Conservation (phyloP, 64 coral and sea anemone genomes). For the Exaiptasia diaphana region DNA sequence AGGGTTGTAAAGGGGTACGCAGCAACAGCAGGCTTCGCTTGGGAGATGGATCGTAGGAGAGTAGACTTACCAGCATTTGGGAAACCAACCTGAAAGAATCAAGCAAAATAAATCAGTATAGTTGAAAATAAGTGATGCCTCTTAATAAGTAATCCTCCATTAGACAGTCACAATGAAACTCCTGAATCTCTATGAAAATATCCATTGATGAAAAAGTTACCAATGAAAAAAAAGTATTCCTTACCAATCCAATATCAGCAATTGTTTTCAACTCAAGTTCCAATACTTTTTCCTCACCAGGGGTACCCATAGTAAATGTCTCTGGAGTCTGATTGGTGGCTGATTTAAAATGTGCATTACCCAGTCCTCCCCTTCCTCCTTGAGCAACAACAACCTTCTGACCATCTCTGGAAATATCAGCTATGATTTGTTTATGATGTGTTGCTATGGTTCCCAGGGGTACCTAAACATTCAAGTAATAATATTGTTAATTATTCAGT, state of each 20-base stretch:
- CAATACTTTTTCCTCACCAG: conserved; percentile 83
- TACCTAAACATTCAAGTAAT: conserved; percentile 62
- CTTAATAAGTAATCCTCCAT: too few relatives aligned
- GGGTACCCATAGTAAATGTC: conserved; percentile 47
- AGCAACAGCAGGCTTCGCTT: conserved; percentile 81
- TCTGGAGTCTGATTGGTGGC: conserved; percentile 65
- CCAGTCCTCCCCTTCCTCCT: conserved; percentile 78
- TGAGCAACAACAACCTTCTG: conserved; percentile 55
- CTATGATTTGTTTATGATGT: conserved; percentile 31
- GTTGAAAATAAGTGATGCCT: too few relatives aligned
- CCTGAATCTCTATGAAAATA: too few relatives aligned
- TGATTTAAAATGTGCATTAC: conserved; percentile 91
- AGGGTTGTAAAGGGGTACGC: conserved; percentile 96
- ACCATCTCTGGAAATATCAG: conserved; percentile 65
- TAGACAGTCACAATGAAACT: too few relatives aligned
- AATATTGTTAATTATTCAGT: neutral
- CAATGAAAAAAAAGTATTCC: too few relatives aligned
- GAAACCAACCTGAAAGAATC: conserved; percentile 75
- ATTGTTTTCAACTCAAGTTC: conserved; percentile 95
- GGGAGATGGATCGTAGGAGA: conserved; percentile 81
- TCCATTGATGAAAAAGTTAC: too few relatives aligned
- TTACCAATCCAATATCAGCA: conserved; percentile 95
- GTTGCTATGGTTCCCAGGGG: conserved; percentile 85
- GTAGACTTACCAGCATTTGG: conserved; percentile 99
- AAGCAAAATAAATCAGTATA: neutral